Base-by-base conservation (phyloP, 1,140 invertebrate genomes). In the Pachyrhynchus sulphureomaculatus region DNA sequence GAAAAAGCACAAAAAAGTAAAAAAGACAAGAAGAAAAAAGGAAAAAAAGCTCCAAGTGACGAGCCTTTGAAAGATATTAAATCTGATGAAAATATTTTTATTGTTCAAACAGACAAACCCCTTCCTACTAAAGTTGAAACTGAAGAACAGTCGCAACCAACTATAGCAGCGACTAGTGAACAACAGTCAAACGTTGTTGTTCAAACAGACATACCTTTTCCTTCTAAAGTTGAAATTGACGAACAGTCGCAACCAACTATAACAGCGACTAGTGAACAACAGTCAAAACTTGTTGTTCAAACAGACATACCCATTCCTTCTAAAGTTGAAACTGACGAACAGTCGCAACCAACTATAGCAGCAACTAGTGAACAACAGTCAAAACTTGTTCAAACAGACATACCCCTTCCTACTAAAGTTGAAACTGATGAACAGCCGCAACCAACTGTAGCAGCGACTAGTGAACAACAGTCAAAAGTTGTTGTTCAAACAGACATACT, bases 21-120 rank as follows among this genome's bases (percentile, higher is more conserved):
- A 54, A 57, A 42, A 26, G 45, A 62, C 5, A 47, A 47, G 33
- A 48, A 48, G 37, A 56, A 53, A 41, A 58, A 49, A 57, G 54
- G 29, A 33, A 59, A 64, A 62, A 64, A 64, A 54, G 52, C 66
- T 66, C 54, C 57, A 41, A 47, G 32, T 21, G 59, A 66, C 59
- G 66, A 67, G 64, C 42, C 57, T 20, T 10, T 32, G 17, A 39
- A n/a, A 48, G 41, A 24, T 54, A 48, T 20, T 55, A 49, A 49
- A 48, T 36, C 53, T 56, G 56, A 67, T 57, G 48, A 69, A 56
- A 59, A 26, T 54, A 33, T 70, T 67, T 66, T 51, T 55, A 18
- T 67, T 62, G 13, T 29, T 56, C 23, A 58, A 66, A 39, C 41
- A 56, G 61, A 61, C 15, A 49, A 42, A 33, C 52, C 26, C 48